Base-by-base conservation (phyloP, 2,797 vertebrate species). In the Poeciliopsis paucimaculata region DNA sequence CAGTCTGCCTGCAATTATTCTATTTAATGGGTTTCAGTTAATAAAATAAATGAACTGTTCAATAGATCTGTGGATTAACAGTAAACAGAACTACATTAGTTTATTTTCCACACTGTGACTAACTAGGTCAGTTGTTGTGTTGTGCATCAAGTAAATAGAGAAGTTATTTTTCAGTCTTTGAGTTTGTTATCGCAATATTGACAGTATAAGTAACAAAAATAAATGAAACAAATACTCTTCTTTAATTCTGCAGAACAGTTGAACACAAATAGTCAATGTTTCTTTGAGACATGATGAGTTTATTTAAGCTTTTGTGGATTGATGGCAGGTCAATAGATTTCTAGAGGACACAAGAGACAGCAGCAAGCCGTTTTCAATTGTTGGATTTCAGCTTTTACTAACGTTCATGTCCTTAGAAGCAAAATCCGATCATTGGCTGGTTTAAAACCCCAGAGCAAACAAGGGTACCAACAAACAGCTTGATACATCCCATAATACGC, bases 391-490 rank as follows among this genome's bases (percentile, higher is more conserved):
- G 45, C 57, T 18, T 76, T 55, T 60, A 34, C 8, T 46, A 43
- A 18, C 31, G 31, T 62, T 64, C 34, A 55, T 18, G 51, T 74
- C 34, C 62, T 75, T 49, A 26, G 15, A 36, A 74, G 76, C 31
- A 47, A 20, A 77, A 68, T 26, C n/a, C 57, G 36, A 31, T 80
- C 55, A 75, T 79, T 79, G 73, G 72, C 13, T 80, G 66, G 20
- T 43, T 85, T 45, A 34, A 15, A 72, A 26, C 23, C 36, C 47
- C 41, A 9, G 39, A 45, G 16, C 23, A 46, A 77, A 16, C 34
- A 39, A 16, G 31, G 43, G 45, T 45, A 39, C n/a, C 49, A 79
- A 23, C 2, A 28, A 6, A 13, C 9, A 72, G 46, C 36, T 76
- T 15, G 73, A 57, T 4, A 71, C 12, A 39, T 43, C 39, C 26